A percentile compares a stretch with the other conserved stretches of the same genome.
These are phyloP conservation scores for Camptogramma bilineatum DNA, from an alignment of 2,888 invertebrate genomes.

Conservation along the genomic window DNA sequence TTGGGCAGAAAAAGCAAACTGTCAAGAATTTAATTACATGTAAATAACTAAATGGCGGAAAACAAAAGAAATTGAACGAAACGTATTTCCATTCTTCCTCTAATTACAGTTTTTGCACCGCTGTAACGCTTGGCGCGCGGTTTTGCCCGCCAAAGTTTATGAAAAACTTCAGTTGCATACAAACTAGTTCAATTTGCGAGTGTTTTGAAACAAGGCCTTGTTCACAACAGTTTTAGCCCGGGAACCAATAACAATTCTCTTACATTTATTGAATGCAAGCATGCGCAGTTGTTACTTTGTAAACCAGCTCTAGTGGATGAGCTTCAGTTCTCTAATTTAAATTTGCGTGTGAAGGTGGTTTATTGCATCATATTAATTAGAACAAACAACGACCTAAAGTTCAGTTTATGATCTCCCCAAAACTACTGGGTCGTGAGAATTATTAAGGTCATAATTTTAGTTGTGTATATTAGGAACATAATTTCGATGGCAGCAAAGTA, in stretches of 20 bases:
- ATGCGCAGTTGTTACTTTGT: neutral
- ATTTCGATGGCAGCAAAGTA: no score
- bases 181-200: conserved; percentile 69
- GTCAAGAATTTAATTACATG: conserved; percentile 65
- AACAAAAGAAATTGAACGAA: conserved; percentile 59
- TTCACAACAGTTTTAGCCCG: conserved; percentile 41
- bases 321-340: conserved; percentile 1
- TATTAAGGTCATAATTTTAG: neutral
- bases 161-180: conserved; percentile 73
- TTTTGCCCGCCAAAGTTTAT: conserved; percentile 65
- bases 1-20: conserved; percentile 39
- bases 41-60: conserved; percentile 55
- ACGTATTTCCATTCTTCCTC: conserved; percentile 69
- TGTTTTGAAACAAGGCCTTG: conserved; percentile 56
- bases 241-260: conserved; percentile 22
- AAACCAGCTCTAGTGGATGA: conserved; percentile 6
- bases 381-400: neutral
- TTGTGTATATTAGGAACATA: neutral
- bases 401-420: conserved; percentile 1
- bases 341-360: neutral
- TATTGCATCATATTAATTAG: neutral
- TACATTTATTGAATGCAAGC: conserved; percentile 5
- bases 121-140: conserved; percentile 59
- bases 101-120: conserved; percentile 72
- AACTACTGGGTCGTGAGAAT: neutral